Evolutionary conservation across 2,797 vertebrate genomes (phyloP).

Genomic region (Notolepis coatsorum): DNA sequence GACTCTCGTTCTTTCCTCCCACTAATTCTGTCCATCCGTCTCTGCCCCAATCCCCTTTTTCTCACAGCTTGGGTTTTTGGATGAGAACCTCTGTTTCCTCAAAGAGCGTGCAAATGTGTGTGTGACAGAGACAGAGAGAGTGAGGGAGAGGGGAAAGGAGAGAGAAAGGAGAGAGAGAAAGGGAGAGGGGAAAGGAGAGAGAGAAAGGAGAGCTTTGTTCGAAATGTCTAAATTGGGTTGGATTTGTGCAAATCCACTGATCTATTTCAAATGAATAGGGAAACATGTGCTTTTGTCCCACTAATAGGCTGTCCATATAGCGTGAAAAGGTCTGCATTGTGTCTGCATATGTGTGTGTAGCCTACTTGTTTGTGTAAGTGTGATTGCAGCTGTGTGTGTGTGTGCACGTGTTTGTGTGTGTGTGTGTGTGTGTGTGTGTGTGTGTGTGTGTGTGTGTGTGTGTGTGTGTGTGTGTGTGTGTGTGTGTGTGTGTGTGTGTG

Average conservation of each 20-base stretch:
- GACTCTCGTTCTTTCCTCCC: constrained; percentile 16
- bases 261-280: constrained; percentile 59
- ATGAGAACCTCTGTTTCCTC: constrained; percentile 56
- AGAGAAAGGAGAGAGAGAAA: background rate
- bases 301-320: constrained; percentile 55
- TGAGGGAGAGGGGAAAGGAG: constrained; percentile 36
- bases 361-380: background rate
- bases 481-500: background rate
- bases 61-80: constrained; percentile 60
- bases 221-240: constrained; percentile 72
- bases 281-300: constrained; percentile 57
- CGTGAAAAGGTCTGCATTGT: constrained; percentile 41
- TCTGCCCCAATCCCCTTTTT: constrained; percentile 48
- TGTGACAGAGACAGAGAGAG: constrained; percentile 49
- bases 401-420: background rate
- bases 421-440: constrained; percentile 4
- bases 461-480: background rate
- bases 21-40: constrained; percentile 59
- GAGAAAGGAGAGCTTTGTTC: constrained; percentile 56
- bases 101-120: constrained; percentile 72
- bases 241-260: constrained; percentile 66
- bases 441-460: background rate
- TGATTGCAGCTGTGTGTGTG: background rate
- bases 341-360: constrained; percentile 2
- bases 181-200: constrained; percentile 39